Conservation (phyloP, 2,797 vertebrate species). For the Alauda arvensis region DNA sequence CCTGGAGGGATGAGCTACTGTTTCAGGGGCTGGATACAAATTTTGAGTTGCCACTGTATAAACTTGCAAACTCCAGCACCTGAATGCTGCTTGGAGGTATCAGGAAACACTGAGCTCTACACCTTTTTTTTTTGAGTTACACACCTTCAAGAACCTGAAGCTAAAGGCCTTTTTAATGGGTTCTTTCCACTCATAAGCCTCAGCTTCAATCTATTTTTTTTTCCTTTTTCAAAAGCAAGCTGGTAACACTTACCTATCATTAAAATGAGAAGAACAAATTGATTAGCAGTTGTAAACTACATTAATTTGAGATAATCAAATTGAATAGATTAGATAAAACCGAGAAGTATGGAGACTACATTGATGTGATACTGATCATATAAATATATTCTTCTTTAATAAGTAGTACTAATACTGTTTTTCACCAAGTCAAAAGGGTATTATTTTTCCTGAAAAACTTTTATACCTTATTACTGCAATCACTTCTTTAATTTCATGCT, state of each 20-base stretch:
- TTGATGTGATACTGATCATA: background rate
- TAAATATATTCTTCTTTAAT: constrained; percentile 17
- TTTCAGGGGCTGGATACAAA: background rate
- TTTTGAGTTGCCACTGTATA: background rate
- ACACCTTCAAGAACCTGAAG: background rate
- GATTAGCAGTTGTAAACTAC: background rate
- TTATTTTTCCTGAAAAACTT: constrained; percentile 34
- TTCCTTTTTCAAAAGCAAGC: background rate
- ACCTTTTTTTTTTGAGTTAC: background rate
- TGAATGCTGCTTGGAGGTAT: background rate
- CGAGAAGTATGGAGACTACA: background rate
- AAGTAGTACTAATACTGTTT: constrained; percentile 24
- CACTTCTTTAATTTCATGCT: constrained; percentile 74
- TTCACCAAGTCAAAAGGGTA: constrained; percentile 4
- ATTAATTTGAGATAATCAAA: constrained; percentile 5
- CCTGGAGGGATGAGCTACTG: background rate
- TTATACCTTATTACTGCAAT: constrained; percentile 51
- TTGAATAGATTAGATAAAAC: background rate
- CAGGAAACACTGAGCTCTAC: background rate
- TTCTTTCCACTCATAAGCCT: background rate
- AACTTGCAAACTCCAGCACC: background rate
- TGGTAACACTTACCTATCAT: background rate
- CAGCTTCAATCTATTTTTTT: background rate
- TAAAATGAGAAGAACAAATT: background rate
- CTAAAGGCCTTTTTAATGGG: background rate